phyloP scores from a whole-genome alignment of 2,113 vertebrate species.

The Athene noctua region DNA sequence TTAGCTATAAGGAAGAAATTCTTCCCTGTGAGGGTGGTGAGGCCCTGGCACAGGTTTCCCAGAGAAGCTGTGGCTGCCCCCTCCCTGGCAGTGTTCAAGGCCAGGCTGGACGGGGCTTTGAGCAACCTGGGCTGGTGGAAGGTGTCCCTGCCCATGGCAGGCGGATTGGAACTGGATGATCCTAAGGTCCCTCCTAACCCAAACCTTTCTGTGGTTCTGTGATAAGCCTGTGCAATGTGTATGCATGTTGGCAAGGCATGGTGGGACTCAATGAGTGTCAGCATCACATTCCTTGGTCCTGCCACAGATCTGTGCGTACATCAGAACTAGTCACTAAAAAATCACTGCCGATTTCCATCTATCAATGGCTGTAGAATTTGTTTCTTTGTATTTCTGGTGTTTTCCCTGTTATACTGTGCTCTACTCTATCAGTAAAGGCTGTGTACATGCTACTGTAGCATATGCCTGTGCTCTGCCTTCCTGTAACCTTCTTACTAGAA shows the following conservation, averaged over 20 bases:
- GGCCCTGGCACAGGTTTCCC: too few species aligned
- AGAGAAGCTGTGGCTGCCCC: too few species aligned
- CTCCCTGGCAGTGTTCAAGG: too few species aligned
- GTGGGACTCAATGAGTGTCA: neutral
- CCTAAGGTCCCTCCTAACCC: too few species aligned
- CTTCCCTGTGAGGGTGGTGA: too few species aligned
- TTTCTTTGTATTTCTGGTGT: neutral
- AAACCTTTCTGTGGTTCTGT: too few species aligned
- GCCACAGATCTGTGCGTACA: neutral
- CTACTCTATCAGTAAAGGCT: neutral
- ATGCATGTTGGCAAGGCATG: neutral
- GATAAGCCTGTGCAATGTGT: neutral
- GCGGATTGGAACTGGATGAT: too few species aligned
- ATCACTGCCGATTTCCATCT: neutral
- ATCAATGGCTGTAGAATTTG: neutral
- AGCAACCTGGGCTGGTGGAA: too few species aligned
- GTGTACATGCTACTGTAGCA: fast-evolving
- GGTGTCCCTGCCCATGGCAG: too few species aligned
- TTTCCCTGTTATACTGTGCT: neutral
- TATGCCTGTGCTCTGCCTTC: neutral
- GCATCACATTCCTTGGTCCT: neutral
- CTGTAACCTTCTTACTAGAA: neutral
- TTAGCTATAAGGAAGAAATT: too few species aligned
- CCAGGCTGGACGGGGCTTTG: too few species aligned
- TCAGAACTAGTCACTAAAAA: neutral